These are phyloP conservation scores for Lamellibrachia columna DNA, from an alignment of 2,888 invertebrate genomes.

Conservation along the genomic window DNA sequence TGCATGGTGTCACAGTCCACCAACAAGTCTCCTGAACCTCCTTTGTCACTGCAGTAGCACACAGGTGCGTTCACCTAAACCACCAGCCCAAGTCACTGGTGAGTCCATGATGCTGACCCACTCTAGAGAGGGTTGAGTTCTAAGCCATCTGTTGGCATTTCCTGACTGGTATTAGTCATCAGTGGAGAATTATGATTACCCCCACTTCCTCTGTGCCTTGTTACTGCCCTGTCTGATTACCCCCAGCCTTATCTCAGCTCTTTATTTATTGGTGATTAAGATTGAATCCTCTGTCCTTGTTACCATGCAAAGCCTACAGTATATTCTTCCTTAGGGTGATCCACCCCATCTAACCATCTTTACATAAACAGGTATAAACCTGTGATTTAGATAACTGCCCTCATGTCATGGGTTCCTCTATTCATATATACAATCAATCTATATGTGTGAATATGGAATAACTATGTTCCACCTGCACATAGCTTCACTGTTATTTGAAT, in stretches of 20 bases:
- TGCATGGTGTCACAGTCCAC: neutral
- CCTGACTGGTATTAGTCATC: neutral
- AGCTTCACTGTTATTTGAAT: neutral
- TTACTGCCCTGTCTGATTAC: conserved; percentile 1
- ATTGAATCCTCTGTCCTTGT: neutral
- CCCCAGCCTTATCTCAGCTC: neutral
- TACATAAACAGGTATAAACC: neutral
- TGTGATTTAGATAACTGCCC: neutral
- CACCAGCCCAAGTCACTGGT: neutral
- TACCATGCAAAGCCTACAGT: neutral
- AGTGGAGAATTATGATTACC: neutral
- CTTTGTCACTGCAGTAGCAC: neutral
- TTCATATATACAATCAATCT: neutral
- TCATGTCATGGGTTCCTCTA: neutral
- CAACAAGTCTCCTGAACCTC: neutral
- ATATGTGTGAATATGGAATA: neutral
- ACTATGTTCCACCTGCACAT: neutral
- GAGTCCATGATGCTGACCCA: neutral
- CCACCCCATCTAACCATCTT: neutral
- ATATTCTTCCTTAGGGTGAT: neutral
- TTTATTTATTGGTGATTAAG: conserved; percentile 5
- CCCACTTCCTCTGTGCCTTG: neutral
- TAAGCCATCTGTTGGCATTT: conserved; percentile 5
- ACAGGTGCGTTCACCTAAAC: neutral
- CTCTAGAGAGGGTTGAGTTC: neutral